Percentiles rank a stretch among this genome's conserved stretches.
phyloP scores from a whole-genome alignment of 1,140 invertebrate species.

The Tetragnatha versicolor region DNA sequence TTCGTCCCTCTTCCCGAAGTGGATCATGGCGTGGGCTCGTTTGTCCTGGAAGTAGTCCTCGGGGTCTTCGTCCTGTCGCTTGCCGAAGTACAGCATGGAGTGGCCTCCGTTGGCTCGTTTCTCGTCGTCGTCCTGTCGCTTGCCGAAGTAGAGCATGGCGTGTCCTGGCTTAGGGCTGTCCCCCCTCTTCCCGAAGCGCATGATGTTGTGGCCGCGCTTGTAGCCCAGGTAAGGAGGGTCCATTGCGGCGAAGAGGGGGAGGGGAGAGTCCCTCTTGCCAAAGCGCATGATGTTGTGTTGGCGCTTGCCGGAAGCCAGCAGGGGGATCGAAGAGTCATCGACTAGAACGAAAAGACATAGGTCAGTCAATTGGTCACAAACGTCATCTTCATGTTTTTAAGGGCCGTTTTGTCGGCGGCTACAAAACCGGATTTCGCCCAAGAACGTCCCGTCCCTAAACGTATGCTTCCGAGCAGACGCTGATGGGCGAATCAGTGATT shows the following conservation, averaged over 20 bases:
- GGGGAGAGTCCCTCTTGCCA: conserved; percentile 13
- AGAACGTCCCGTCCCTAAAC: too few species aligned
- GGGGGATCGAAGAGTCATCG: conserved; percentile 3
- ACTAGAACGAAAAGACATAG: not conserved
- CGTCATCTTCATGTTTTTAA: too few species aligned
- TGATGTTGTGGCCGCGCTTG: conserved; percentile 46
- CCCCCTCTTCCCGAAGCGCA: conserved; percentile 41
- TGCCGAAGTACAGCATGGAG: conserved; percentile 49
- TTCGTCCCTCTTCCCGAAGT: conserved; percentile 43
- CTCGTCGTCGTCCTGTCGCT: not conserved
- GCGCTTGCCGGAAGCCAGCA: conserved; percentile 32
- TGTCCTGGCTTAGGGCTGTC: not conserved
- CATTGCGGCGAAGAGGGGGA: conserved; percentile 32
- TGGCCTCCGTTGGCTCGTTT: conserved; percentile 22
- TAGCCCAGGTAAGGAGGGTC: conserved; percentile 24
- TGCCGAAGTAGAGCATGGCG: conserved; percentile 43
- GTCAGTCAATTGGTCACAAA: too few species aligned
- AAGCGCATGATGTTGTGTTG: conserved; percentile 49
- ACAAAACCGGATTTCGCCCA: too few species aligned
- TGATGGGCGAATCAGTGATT: too few species aligned
- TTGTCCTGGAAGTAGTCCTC: not conserved
- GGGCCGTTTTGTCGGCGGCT: too few species aligned
- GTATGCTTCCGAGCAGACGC: too few species aligned
- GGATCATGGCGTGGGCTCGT: conserved; percentile 24
- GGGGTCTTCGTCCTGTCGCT: conserved; percentile 7